phyloP scores from a whole-genome alignment of 2,113 vertebrate genomes.

The Solea senegalensis region DNA sequence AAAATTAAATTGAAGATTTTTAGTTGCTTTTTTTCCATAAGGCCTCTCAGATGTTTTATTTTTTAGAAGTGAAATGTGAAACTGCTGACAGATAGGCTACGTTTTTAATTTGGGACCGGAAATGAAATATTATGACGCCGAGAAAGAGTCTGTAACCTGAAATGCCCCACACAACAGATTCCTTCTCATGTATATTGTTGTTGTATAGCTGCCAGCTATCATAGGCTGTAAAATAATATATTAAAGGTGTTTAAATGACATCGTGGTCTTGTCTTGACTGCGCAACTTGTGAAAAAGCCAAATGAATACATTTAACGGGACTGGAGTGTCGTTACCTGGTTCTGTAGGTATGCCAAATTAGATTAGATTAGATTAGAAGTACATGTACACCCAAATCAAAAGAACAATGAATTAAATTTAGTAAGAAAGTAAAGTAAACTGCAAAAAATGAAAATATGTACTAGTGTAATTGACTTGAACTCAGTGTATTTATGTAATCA shows the following conservation, averaged over 20 bases:
- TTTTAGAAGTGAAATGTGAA: conserved; percentile 32
- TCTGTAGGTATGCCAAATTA: too few species aligned
- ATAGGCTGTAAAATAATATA: conserved; percentile 6
- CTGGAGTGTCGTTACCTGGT: too few species aligned
- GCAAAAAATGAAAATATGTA: too few species aligned
- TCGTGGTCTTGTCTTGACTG: neutral
- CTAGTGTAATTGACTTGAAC: too few species aligned
- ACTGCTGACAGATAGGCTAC: neutral
- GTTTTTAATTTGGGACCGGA: neutral
- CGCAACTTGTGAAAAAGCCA: too few species aligned
- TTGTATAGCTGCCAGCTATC: conserved; percentile 17
- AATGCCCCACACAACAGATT: neutral
- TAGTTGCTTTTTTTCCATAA: conserved; percentile 42
- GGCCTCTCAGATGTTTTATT: conserved; percentile 34
- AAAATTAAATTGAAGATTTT: neutral
- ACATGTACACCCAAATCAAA: too few species aligned
- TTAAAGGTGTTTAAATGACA: conserved; percentile 39
- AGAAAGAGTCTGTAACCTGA: conserved; percentile 11
- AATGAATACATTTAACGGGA: too few species aligned
- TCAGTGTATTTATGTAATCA: too few species aligned
- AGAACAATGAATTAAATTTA: too few species aligned
- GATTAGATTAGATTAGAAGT: too few species aligned
- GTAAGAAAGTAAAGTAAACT: too few species aligned
- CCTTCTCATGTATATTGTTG: conserved; percentile 29
- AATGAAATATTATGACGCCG: conserved; percentile 9